Percentiles rank a stretch among this genome's conserved stretches.
These are phyloP conservation scores for Polylopha cassiicola DNA, from an alignment of 2,888 invertebrate genomes.

Conservation along the genomic window DNA sequence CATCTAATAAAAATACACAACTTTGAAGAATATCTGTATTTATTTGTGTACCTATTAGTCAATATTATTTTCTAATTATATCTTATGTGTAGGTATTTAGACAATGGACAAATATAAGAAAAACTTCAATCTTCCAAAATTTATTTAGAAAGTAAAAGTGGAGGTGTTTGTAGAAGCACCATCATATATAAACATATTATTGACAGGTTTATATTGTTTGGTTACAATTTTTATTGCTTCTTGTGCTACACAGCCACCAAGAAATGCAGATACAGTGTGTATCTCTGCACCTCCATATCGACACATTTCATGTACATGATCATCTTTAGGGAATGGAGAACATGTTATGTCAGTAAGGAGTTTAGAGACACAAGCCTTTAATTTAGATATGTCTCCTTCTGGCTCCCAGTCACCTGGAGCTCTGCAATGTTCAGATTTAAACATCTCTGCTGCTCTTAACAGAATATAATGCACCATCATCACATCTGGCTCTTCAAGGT, in stretches of 20 bases:
- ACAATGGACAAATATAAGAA: background rate
- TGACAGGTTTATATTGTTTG: constrained; percentile 95
- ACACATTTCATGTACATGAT: constrained; percentile 96
- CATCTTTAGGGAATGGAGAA: constrained; percentile 88
- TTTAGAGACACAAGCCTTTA: constrained; percentile 86
- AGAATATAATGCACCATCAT: constrained; percentile 94
- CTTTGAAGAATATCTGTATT: constrained; percentile 61
- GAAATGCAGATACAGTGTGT: constrained; percentile 94
- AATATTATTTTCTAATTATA: constrained; percentile 29
- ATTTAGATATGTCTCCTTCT: constrained; percentile 91
- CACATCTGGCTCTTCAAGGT: constrained; percentile 89
- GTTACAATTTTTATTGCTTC: constrained; percentile 97
- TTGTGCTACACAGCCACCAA: constrained; percentile 95
- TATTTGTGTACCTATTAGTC: constrained; percentile 33
- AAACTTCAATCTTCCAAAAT: background rate
- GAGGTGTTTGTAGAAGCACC: constrained; percentile 91
- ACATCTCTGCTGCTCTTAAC: constrained; percentile 92
- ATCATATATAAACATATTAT: constrained; percentile 97
- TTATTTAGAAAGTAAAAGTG: constrained; percentile 80
- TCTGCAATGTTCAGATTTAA: constrained; percentile 90
- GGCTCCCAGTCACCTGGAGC: constrained; percentile 94
- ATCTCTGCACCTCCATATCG: constrained; percentile 96
- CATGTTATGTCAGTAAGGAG: constrained; percentile 91
- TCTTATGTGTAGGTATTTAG: constrained; percentile 22
- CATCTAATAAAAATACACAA: constrained; percentile 70